Evolutionary conservation across 1,140 invertebrate genomes (phyloP).

Genomic region (Cecropterus lyciades): DNA sequence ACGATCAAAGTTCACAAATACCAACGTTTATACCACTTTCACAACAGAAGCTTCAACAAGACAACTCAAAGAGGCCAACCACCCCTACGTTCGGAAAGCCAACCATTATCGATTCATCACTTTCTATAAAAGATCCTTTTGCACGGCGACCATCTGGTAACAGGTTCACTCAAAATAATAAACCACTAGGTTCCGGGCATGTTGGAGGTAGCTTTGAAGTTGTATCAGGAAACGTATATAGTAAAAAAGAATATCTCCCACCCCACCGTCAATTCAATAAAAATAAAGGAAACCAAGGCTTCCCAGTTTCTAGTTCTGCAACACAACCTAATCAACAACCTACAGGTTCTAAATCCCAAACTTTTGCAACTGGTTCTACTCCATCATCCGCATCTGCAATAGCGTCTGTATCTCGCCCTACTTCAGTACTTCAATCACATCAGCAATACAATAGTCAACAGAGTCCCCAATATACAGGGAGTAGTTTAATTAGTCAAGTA

Average conservation of each 20-base stretch:
- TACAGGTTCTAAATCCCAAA: conserved; percentile 1
- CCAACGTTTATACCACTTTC: conserved; percentile 34
- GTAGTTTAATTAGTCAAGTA: conserved; percentile 7
- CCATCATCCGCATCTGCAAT: conserved; percentile 10
- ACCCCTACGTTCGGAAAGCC: conserved; percentile 33
- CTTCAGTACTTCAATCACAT: conserved; percentile 14
- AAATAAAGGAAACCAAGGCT: conserved; percentile 19
- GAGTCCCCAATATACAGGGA: conserved; percentile 1
- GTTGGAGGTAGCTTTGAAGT: conserved; percentile 23
- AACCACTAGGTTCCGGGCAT: neutral
- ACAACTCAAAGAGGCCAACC: conserved; percentile 1
- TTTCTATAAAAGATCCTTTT: conserved; percentile 32
- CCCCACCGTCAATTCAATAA: conserved; percentile 11
- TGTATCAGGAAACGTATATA: conserved; percentile 26
- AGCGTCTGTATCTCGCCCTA: conserved; percentile 23
- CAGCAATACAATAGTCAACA: conserved; percentile 9
- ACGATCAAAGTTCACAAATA: conserved; percentile 18
- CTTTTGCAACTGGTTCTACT: neutral
- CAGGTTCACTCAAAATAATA: conserved; percentile 28
- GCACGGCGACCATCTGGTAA: conserved; percentile 11
- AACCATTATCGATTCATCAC: conserved; percentile 22
- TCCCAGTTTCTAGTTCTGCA: neutral
- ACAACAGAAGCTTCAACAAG: conserved; percentile 46
- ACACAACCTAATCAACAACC: conserved; percentile 3
- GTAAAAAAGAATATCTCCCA: conserved; percentile 26